phyloP scores from a whole-genome alignment of 2,888 invertebrate genomes.

The Drosophila neonasuta region DNA sequence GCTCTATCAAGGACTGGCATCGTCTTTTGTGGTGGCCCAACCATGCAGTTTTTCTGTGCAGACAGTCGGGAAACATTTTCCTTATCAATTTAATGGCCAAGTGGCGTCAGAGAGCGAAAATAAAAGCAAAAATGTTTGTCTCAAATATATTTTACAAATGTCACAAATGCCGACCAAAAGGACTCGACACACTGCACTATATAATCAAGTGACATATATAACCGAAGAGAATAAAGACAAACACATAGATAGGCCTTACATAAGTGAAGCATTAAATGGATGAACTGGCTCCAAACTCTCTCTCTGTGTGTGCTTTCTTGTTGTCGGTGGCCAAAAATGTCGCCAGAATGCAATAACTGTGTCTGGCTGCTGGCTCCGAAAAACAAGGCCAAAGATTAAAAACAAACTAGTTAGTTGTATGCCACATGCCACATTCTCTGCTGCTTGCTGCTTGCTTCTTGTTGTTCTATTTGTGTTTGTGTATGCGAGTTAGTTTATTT shows the following conservation, averaged over 20 bases:
- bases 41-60: constrained; percentile 58
- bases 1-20: constrained; percentile 61
- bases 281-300: constrained; percentile 21
- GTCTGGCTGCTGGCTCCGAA: constrained; percentile 48
- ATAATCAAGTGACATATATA: constrained; percentile 28
- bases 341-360: constrained; percentile 74
- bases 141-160: constrained; percentile 48
- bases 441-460: constrained; percentile 11
- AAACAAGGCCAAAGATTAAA: constrained; percentile 73
- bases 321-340: constrained; percentile 27
- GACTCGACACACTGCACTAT: constrained; percentile 54
- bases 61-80: constrained; percentile 48
- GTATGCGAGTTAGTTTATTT: constrained; percentile 50
- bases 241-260: constrained; percentile 10
- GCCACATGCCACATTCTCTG: neutral
- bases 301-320: neutral
- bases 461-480: constrained; percentile 35
- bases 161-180: constrained; percentile 49
- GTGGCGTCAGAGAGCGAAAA: constrained; percentile 66
- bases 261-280: constrained; percentile 49
- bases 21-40: constrained; percentile 31
- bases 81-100: constrained; percentile 80
- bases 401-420: constrained; percentile 54
- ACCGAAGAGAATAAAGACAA: neutral
- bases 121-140: constrained; percentile 13